Base-by-base conservation (phyloP, 2,888 invertebrate genomes). In the Stictocephala bisonia region DNA sequence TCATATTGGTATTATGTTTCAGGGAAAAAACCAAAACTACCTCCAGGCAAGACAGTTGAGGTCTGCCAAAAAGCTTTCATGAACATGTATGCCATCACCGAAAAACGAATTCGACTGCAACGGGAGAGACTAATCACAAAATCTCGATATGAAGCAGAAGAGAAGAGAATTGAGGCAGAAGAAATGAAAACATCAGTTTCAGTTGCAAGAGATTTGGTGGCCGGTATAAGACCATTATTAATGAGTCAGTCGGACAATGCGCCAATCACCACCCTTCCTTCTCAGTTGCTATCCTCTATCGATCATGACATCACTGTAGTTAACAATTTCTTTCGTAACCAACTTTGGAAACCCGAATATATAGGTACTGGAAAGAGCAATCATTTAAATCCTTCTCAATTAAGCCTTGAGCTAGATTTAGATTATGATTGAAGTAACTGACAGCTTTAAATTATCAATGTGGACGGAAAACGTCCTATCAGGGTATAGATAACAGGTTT, bases 61-160 rank as follows among this genome's bases (percentile, higher is more conserved):
- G 86, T 87, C 35, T 87, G 87, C 79, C 86, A 87, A 79, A 86
- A 86, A 79, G 87, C 87, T 40, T 87, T 87, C 79, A 86, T 86
- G 79, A 86, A 86, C 80, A 84, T 86, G 31, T 87, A 86, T 80
- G 85, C 86, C 50, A 86, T 87, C 78, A 87, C 87, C 50, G 87
- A 87, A 73, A 87, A 87, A 80, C 80, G 87, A 72, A 86, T 87
- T 15, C 81, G 86, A 68, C 80, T 86, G 40, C 86, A 86, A 78
- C 81, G 87, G 50, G 87, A 87, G 77, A 86, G 85, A 80, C 82
- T 86, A 27, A 86, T 86, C 74, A 50, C 60, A 26, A 73, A 73
- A 50, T 73, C 73, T 11, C 40, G 68, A 13, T 41, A 58, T 13
- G 60, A 69, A 22, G 50, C 60, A 2, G 60, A 68, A 13, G 56